Base-by-base conservation (phyloP, 1,140 invertebrate genomes). In the Sesamia nonagrioides region DNA sequence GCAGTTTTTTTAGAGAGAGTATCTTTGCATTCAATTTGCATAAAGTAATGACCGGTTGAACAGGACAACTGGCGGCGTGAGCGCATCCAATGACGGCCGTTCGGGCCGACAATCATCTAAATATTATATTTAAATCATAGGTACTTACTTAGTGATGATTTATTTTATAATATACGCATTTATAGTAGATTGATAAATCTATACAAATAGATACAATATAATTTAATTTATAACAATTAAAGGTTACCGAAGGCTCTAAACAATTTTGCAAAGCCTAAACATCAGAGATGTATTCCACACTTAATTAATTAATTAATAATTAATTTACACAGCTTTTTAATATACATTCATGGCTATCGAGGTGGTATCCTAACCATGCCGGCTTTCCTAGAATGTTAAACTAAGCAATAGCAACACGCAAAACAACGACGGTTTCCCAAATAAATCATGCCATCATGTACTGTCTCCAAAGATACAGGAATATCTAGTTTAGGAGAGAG, bases 231-330 rank as follows among this genome's bases (percentile, higher is more conserved):
- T n/a, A 27, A 27, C 27, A 27, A 27, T 27, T 1, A 27, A 27
- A 27, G 11, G 42, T 45, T 45, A 45, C 13, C 11, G 13, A 45
- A 7, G 13, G 6, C 8, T n/a, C 45, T 50, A 1, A 4, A 27
- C 2, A 13, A 66, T 42, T 18, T 42, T 21, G n/a, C 37, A 40
- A 66, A 42, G 17, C 37, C 17, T 66, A 21, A 8, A 11, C 17
- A 6, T 21, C 11, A n/a, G 40, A 21, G 11, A 27, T 18, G 13
- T 50, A 45, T 50, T 48, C 50, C 66, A 69, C 42, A 6, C 21
- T 15, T 27, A n/a, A 50, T 33, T 11, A 42, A 69, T 50, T 69
- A 69, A 69, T 50, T 69, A 68, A 48, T 50, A n/a, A 50, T 50
- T 13, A 33, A 69, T n/a, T n/a, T n/a, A n/a, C n/a, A 48, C 17